These are phyloP conservation scores for Macrosteles quadrilineatus DNA, from an alignment of 1,140 invertebrate genomes.

Conservation along the genomic window DNA sequence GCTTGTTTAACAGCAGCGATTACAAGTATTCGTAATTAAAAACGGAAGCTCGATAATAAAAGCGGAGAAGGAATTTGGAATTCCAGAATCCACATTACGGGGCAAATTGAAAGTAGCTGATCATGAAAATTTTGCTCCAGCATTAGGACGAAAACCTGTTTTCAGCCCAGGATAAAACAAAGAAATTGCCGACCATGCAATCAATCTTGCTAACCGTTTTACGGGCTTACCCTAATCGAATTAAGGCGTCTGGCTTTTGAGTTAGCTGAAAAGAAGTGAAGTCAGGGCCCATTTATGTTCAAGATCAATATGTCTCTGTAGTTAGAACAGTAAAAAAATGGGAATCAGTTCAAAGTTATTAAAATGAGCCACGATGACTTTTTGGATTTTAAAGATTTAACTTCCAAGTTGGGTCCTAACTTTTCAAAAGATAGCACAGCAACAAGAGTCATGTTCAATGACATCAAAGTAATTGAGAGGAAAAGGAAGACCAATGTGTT, in stretches of 20 bases:
- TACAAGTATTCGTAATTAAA: not conserved
- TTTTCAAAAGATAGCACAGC: too few species aligned
- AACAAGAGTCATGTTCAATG: too few species aligned
- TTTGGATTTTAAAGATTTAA: too few species aligned
- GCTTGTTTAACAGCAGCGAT: not conserved
- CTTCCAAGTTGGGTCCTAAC: too few species aligned
- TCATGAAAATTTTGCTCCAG: not conserved
- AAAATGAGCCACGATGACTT: too few species aligned
- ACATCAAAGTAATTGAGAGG: too few species aligned
- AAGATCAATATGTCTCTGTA: too few species aligned
- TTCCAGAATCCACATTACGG: not conserved
- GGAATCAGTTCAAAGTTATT: too few species aligned
- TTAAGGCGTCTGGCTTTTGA: constrained; percentile 10
- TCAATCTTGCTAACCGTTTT: not conserved
- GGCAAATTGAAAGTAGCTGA: not conserved
- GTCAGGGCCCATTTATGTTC: too few species aligned
- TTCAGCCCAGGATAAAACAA: not conserved
- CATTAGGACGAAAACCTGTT: not conserved
- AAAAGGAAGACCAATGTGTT: too few species aligned
- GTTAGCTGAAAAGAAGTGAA: constrained; percentile 20
- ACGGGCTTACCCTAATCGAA: constrained; percentile 17
- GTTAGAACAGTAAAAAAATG: too few species aligned
- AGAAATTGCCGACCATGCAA: not conserved
- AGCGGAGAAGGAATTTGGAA: not conserved
- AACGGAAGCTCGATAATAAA: not conserved